Evolutionary conservation across 2,888 invertebrate genomes (phyloP).

Genomic region (Epinotia nisella): DNA sequence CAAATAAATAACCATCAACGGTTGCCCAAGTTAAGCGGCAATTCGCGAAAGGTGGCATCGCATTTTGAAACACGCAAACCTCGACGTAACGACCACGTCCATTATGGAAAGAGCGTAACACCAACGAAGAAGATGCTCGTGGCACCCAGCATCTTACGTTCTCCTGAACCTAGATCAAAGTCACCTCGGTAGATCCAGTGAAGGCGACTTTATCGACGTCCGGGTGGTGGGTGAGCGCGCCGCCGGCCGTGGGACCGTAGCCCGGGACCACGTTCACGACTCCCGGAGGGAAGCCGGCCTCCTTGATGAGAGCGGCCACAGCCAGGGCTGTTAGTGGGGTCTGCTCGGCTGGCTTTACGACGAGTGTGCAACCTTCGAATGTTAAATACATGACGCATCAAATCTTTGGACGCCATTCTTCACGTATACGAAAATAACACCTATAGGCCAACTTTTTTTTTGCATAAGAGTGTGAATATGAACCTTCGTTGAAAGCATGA

Average conservation of each 20-base stretch:
- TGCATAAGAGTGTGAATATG: too few species aligned
- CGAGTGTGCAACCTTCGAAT: conserved; percentile 88
- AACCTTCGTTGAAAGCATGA: too few species aligned
- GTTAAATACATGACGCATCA: neutral
- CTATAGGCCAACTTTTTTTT: too few species aligned
- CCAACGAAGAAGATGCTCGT: neutral
- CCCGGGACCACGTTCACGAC: conserved; percentile 97
- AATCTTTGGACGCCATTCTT: too few species aligned
- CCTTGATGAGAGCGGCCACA: conserved; percentile 91
- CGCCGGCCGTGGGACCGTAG: conserved; percentile 92
- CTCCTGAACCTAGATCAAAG: neutral
- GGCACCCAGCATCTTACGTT: neutral
- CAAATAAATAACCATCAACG: too few species aligned
- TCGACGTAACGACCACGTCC: too few species aligned
- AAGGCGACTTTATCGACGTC: conserved; percentile 96
- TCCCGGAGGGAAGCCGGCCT: conserved; percentile 96
- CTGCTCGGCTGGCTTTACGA: conserved; percentile 97
- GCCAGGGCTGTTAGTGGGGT: conserved; percentile 96
- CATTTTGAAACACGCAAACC: too few species aligned
- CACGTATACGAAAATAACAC: too few species aligned
- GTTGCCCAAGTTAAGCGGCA: too few species aligned
- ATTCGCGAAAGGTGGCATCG: too few species aligned
- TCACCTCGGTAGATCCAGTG: conserved; percentile 78
- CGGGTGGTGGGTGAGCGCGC: conserved; percentile 89
- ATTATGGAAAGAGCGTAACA: too few species aligned